A percentile compares a stretch with the other conserved stretches of the same genome.
phyloP scores from a whole-genome alignment of 1,140 invertebrate species.

The Acromyrmex charruanus region DNA sequence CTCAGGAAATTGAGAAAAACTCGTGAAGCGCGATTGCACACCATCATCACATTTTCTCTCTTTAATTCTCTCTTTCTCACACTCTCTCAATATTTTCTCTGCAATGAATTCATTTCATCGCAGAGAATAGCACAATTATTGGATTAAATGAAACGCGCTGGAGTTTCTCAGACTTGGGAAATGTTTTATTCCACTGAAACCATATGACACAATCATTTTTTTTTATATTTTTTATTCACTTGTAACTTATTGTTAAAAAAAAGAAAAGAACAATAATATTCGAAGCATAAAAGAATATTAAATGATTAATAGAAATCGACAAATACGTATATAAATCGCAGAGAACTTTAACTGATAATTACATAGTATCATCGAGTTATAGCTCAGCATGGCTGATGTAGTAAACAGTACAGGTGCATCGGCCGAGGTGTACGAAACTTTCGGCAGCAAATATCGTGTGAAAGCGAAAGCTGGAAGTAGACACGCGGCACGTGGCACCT shows the following conservation, averaged over 20 bases:
- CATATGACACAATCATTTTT: background rate
- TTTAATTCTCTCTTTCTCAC: background rate
- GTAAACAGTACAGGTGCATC: constrained; percentile 38
- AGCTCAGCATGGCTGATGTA: background rate
- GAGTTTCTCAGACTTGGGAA: background rate
- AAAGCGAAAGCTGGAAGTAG: constrained; percentile 70
- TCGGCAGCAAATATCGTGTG: constrained; percentile 37
- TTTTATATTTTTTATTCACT: background rate
- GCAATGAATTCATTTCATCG: background rate
- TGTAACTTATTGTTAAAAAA: background rate
- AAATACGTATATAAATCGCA: background rate
- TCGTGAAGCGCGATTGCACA: background rate
- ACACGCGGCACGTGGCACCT: constrained; percentile 71
- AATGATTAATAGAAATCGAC: background rate
- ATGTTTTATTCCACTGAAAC: background rate
- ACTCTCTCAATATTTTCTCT: constrained; percentile 17
- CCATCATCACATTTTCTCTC: background rate
- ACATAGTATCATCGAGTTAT: background rate
- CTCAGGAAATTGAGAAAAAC: background rate
- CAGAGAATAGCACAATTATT: constrained; percentile 3
- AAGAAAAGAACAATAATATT: background rate
- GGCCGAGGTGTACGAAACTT: constrained; percentile 55
- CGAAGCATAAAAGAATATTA: background rate
- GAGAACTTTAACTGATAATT: constrained; percentile 5
- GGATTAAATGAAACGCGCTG: background rate